Percentiles rank a stretch among this genome's conserved stretches.
phyloP scores from a whole-genome alignment of 1,140 invertebrate species.

The Protaetia brevitarsis region DNA sequence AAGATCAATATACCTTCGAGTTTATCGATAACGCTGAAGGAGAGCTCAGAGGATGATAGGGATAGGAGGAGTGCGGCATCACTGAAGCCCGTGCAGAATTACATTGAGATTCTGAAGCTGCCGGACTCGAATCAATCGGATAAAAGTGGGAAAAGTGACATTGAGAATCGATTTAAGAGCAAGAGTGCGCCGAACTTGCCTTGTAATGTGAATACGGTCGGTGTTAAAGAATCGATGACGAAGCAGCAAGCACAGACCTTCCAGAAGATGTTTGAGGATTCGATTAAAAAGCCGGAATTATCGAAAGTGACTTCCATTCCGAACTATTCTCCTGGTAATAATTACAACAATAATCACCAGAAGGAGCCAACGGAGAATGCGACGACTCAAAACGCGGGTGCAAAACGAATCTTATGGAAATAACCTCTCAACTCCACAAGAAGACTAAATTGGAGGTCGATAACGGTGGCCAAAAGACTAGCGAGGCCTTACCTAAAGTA shows the following conservation, averaged over 20 bases:
- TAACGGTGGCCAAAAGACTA: background rate
- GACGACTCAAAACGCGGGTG: too few species aligned
- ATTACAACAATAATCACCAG: background rate
- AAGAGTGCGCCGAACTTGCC: constrained; percentile 1
- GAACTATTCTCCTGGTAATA: too few species aligned
- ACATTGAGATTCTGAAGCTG: constrained; percentile 60
- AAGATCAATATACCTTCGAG: constrained; percentile 60
- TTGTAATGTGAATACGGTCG: background rate
- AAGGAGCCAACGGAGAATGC: background rate
- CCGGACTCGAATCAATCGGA: constrained; percentile 44
- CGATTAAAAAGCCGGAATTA: constrained; percentile 40
- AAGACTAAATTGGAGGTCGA: constrained; percentile 41
- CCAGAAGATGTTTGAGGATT: constrained; percentile 48
- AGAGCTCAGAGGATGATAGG: constrained; percentile 35
- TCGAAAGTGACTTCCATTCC: constrained; percentile 17
- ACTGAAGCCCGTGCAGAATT: constrained; percentile 56
- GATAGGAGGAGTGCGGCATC: constrained; percentile 35
- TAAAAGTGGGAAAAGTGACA: background rate
- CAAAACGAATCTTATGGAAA: constrained; percentile 43
- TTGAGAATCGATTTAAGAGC: background rate
- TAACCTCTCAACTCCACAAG: constrained; percentile 42
- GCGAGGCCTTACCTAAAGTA: constrained; percentile 27
- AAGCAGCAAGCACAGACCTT: constrained; percentile 38
- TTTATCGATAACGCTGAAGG: constrained; percentile 58
- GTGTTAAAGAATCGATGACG: constrained; percentile 28